Evolutionary conservation across 2,888 invertebrate genomes (phyloP).

Genomic region (Erpobdella octoculata): DNA sequence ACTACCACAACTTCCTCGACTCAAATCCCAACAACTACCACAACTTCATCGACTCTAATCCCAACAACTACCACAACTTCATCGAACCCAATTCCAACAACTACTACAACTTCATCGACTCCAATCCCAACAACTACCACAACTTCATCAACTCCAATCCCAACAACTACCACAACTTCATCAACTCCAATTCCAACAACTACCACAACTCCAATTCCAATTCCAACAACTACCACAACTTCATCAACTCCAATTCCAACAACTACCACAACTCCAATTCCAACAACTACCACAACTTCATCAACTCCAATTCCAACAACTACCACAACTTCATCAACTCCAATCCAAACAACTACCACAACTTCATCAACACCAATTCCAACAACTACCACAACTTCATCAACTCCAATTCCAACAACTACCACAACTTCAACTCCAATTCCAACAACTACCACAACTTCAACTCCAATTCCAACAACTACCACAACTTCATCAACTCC

Average conservation of each 20-base stretch:
- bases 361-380: background rate
- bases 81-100: background rate
- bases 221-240: background rate
- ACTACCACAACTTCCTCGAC: slow-evolving; percentile 5
- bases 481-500: too few species aligned
- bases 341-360: background rate
- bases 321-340: background rate
- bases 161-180: background rate
- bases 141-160: background rate
- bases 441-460: too few species aligned
- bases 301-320: background rate
- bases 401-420: background rate
- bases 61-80: background rate
- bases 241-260: background rate
- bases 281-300: background rate
- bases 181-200: background rate
- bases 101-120: background rate
- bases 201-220: background rate
- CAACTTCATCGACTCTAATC: background rate
- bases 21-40: background rate
- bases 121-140: background rate
- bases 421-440: too few species aligned
- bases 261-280: background rate
- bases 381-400: background rate
- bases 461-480: too few species aligned